These are phyloP conservation scores for Donacobius atricapilla DNA, from an alignment of 2,113 vertebrate genomes.

Conservation along the genomic window DNA sequence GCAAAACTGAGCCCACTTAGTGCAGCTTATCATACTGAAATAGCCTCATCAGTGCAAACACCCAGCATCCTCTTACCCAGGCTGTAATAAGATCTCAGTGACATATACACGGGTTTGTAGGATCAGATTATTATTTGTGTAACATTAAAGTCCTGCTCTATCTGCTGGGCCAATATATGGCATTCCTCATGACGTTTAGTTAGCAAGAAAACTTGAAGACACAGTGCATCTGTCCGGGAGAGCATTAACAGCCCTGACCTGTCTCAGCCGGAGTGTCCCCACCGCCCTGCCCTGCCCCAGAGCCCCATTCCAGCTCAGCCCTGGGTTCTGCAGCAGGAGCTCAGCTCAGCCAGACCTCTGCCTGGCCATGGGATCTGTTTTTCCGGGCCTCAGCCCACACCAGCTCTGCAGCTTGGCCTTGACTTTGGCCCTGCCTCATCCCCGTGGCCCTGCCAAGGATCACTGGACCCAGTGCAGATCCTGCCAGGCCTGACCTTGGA, in stretches of 20 bases:
- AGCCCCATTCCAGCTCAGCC: neutral
- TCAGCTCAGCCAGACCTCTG: neutral
- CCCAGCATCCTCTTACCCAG: constrained; percentile 31
- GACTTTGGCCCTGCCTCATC: neutral
- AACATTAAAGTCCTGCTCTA: neutral
- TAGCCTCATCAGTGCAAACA: constrained; percentile 38
- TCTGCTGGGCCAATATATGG: neutral
- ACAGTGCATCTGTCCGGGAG: neutral
- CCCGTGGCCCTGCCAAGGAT: neutral
- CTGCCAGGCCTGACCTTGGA: accelerated
- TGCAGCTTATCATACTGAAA: constrained; percentile 32
- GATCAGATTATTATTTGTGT: constrained; percentile 3
- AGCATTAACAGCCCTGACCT: neutral
- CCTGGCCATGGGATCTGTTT: neutral
- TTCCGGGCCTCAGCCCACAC: neutral
- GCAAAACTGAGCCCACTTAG: constrained; percentile 40
- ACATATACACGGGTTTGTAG: constrained; percentile 15
- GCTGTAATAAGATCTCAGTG: constrained; percentile 18
- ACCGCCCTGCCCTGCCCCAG: neutral
- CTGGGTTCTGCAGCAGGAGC: neutral
- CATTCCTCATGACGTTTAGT: neutral
- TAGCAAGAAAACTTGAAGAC: neutral
- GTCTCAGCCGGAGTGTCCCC: neutral
- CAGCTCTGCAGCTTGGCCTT: neutral
- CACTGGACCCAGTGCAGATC: accelerated